Evolutionary conservation across 2,113 vertebrate genomes (phyloP), one percentile per base, ranked within the genome.

Genomic region (Rattus norvegicus): DNA sequence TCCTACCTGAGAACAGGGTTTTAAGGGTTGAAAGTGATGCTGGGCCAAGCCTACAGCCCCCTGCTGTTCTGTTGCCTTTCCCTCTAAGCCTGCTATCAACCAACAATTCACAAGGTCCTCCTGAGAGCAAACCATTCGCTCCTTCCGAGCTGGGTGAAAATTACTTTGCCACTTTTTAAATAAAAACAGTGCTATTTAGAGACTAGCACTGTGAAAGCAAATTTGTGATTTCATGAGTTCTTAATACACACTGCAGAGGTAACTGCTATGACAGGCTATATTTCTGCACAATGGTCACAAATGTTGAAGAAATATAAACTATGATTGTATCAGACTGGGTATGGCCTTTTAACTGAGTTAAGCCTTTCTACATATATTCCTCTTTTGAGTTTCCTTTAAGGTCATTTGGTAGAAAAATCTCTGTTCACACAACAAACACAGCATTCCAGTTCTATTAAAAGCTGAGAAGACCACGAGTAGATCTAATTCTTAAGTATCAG

Each of bases 311-410:
- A 52, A 76, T 67, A 14, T 33, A 77, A 91, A 93, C 47, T 24
- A 85, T 52, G 67, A 88, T 72, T 76, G 6, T 80, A 80, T 93
- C 63, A 73, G 10, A 63, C 22, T 69, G 43, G 84, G 43, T 84
- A 28, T 47, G 33, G 12, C 20, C 30, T 76, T 92, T 90, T 61
- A 70, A 88, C 86, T 80, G 63, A 28, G 24, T 76, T 11, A 47
- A 43, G 85, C 33, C 52, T 76, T 91, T 83, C 90, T 1, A 6
- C 70, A 8, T 93, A 16, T 33, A 7, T 73, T 76, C 26, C 36
- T 72, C 77, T 49, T 94, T 92, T 87, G 47, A 72, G 77, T 28
- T 81, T 93, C 22, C 90, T 84, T 86, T 77, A 91, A 84, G 72
- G 6, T 65, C 16, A 76, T 26, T 70, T 54, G 43, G 17, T 63